These are phyloP conservation scores for Macrotus californicus DNA, from an alignment of 2,113 vertebrate genomes.

Conservation along the genomic window DNA sequence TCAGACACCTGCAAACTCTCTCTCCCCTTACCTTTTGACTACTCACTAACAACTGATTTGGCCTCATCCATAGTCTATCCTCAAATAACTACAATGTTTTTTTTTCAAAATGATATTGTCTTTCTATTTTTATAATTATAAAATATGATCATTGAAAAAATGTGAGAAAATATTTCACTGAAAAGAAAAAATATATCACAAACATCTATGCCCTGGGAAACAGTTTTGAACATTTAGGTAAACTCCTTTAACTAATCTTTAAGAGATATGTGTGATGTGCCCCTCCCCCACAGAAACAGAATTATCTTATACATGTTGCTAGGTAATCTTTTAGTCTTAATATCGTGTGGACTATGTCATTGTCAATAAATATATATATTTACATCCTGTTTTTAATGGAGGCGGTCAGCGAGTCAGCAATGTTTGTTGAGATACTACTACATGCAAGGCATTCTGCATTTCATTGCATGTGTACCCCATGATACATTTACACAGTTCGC, in stretches of 20 bases:
- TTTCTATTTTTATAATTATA: slow-evolving; percentile 5
- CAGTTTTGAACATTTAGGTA: background rate
- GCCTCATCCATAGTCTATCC: background rate
- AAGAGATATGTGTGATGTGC: background rate
- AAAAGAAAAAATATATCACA: background rate
- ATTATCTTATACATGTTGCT: background rate
- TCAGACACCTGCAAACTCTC: accelerated
- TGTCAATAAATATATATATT: slow-evolving; percentile 14
- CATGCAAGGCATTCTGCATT: slow-evolving; percentile 10
- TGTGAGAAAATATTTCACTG: background rate
- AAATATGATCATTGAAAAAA: background rate
- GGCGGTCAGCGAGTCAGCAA: background rate
- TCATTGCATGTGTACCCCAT: background rate
- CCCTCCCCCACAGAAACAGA: background rate
- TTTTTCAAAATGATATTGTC: background rate
- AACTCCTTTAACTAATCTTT: background rate
- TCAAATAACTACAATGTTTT: background rate
- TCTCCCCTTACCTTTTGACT: background rate
- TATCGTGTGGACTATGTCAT: background rate
- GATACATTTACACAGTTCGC: background rate
- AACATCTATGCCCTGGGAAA: background rate
- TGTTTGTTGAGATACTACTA: slow-evolving; percentile 34
- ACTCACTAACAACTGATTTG: background rate
- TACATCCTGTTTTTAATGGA: slow-evolving; percentile 22
- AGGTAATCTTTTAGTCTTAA: background rate